These are phyloP conservation scores for Danio tinwini DNA, from an alignment of 2,797 vertebrate genomes.

Conservation along the genomic window DNA sequence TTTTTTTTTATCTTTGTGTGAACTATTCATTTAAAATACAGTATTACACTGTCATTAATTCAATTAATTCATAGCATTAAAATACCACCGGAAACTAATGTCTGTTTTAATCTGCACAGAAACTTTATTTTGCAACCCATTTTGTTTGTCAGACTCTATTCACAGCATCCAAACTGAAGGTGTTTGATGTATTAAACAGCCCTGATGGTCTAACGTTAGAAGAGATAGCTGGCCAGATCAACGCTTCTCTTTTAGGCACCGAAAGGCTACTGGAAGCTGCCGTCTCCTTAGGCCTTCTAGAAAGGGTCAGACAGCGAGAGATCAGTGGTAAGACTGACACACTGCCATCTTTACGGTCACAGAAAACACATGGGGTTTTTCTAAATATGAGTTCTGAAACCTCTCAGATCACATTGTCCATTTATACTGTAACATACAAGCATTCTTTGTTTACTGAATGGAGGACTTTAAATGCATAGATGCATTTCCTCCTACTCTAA, in stretches of 20 bases:
- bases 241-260: slow-evolving; percentile 76
- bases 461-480: neutral
- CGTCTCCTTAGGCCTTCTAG: slow-evolving; percentile 83
- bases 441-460: neutral
- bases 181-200: slow-evolving; percentile 86
- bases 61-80: no score
- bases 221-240: slow-evolving; percentile 77
- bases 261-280: slow-evolving; percentile 86
- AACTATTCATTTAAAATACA: no score
- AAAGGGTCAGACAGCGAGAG: slow-evolving; percentile 68
- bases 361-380: neutral
- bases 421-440: slow-evolving; percentile 14
- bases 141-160: slow-evolving; percentile 82
- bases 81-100: no score
- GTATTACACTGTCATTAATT: no score
- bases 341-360: neutral
- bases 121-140: neutral
- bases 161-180: slow-evolving; percentile 82
- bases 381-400: neutral
- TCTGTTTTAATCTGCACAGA: no score
- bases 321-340: slow-evolving; percentile 59
- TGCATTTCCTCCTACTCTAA: slow-evolving; percentile 9
- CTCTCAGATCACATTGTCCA: neutral
- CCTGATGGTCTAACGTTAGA: slow-evolving; percentile 68
- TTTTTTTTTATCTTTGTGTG: no score